phyloP scores from a whole-genome alignment of 2,888 invertebrate species.

The Agrenia bidenticulata region DNA sequence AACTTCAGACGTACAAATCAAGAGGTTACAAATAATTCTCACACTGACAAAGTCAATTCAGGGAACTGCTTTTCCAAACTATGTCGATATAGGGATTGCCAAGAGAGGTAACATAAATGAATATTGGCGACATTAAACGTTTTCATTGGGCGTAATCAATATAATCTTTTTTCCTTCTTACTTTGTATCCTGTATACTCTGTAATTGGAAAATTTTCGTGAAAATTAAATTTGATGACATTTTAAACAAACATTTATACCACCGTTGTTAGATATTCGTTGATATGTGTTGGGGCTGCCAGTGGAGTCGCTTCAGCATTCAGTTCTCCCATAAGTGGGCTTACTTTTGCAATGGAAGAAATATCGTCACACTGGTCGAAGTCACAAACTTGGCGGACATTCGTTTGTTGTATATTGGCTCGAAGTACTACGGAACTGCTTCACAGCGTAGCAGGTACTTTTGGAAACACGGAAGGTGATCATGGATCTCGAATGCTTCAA shows the following conservation, averaged over 20 bases:
- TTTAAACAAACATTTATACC: too few relatives aligned
- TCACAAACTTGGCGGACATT: slow-evolving; percentile 59
- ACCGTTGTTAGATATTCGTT: slow-evolving; percentile 49
- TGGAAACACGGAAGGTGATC: slow-evolving; percentile 17
- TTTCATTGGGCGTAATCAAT: too few relatives aligned
- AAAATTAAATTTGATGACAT: too few relatives aligned
- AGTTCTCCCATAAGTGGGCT: slow-evolving; percentile 58
- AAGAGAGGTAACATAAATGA: too few relatives aligned
- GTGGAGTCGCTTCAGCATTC: slow-evolving; percentile 58
- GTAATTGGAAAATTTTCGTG: too few relatives aligned
- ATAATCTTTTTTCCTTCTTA: too few relatives aligned
- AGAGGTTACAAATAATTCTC: slow-evolving; percentile 11
- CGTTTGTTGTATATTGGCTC: slow-evolving; percentile 57
- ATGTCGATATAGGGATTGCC: slow-evolving; percentile 48
- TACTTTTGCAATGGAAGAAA: slow-evolving; percentile 59
- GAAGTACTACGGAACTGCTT: slow-evolving; percentile 45
- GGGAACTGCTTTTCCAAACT: slow-evolving; percentile 17
- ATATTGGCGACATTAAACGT: neutral
- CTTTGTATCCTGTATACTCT: too few relatives aligned
- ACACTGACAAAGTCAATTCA: neutral
- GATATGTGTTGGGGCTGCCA: slow-evolving; percentile 56
- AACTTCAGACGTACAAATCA: slow-evolving; percentile 7
- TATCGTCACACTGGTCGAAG: slow-evolving; percentile 58
- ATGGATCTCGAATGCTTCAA: slow-evolving; percentile 28
- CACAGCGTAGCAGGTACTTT: slow-evolving; percentile 29